Conservation (phyloP, 2,113 vertebrate species). For the Propithecus coquereli region DNA sequence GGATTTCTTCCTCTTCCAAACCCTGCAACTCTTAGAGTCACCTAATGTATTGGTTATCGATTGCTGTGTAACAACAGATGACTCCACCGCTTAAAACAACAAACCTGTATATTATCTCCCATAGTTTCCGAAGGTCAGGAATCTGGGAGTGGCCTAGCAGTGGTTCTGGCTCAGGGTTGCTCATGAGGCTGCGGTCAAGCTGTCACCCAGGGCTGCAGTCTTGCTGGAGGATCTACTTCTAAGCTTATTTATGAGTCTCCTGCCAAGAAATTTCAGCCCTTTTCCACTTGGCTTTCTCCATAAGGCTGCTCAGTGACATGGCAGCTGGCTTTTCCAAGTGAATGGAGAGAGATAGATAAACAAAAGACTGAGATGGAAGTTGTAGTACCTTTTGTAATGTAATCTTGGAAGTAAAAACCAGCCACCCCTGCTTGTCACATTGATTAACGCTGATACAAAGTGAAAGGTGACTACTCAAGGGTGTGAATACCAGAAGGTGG, state of each 20-base stretch:
- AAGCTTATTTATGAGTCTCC: neutral
- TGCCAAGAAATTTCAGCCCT: neutral
- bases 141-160: neutral
- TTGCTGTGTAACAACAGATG: neutral
- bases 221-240: neutral
- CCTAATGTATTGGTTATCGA: neutral
- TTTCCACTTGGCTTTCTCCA: neutral
- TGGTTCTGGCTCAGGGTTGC: neutral
- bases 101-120: neutral
- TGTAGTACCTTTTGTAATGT: neutral
- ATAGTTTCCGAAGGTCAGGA: neutral
- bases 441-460: neutral
- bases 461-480: neutral
- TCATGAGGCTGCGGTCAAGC: neutral
- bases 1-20: neutral
- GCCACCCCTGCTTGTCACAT: neutral
- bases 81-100: neutral
- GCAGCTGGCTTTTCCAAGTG: neutral
- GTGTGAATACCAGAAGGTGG: neutral
- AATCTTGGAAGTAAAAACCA: neutral
- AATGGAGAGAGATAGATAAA: too few relatives aligned
- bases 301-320: neutral
- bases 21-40: neutral
- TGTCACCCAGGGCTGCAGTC: neutral
- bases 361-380: neutral